phyloP scores from a whole-genome alignment of 2,888 invertebrate species.

The Priocnemis perturbator region DNA sequence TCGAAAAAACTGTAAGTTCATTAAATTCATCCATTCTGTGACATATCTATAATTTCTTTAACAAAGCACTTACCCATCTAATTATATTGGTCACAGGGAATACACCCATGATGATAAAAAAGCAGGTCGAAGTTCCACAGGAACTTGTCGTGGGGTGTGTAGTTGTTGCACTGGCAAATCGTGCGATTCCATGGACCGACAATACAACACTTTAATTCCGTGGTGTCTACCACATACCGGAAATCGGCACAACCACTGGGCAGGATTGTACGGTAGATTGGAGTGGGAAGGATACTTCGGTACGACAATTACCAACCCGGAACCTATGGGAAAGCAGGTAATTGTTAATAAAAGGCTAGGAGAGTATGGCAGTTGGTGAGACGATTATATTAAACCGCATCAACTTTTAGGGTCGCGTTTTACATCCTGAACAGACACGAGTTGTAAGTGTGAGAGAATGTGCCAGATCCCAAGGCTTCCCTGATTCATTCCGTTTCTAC shows the following conservation, averaged over 20 bases:
- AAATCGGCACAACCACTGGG: conserved; percentile 92
- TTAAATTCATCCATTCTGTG: background rate
- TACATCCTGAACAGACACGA: conserved; percentile 87
- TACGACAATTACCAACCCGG: conserved; percentile 90
- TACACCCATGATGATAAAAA: conserved; percentile 78
- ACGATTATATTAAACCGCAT: background rate
- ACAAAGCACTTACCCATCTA: background rate
- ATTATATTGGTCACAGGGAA: conserved; percentile 64
- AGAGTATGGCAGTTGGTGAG: too few relatives aligned
- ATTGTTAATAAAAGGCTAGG: conserved; percentile 1
- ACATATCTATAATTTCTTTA: background rate
- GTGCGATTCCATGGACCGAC: conserved; percentile 84
- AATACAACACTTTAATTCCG: conserved; percentile 89
- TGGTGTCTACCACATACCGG: conserved; percentile 94
- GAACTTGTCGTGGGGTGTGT: conserved; percentile 83
- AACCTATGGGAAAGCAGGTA: conserved; percentile 92
- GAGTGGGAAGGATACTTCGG: conserved; percentile 91
- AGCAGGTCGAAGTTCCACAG: conserved; percentile 76
- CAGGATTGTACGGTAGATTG: conserved; percentile 88
- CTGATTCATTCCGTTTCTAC: conserved; percentile 84
- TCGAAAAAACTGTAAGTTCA: conserved; percentile 78
- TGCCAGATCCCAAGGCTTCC: conserved; percentile 91
- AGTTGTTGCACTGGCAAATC: conserved; percentile 81
- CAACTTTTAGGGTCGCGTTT: conserved; percentile 81
- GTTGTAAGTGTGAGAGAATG: conserved; percentile 92